Base-by-base conservation (phyloP, 2,113 vertebrate species). In the Eurystomus gularis region DNA sequence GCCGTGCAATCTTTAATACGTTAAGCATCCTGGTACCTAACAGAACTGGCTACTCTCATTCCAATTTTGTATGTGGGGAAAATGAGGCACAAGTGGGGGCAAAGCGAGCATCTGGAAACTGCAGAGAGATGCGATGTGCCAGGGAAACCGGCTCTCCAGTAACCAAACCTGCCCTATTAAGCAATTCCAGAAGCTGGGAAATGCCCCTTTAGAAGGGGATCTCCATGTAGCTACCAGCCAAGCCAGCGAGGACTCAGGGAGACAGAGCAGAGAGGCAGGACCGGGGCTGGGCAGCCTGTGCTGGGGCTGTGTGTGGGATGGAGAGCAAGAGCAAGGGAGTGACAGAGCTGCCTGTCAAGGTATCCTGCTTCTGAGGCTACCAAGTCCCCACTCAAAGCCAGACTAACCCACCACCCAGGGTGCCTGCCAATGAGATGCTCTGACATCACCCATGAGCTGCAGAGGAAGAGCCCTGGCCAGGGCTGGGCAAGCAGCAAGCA, bases 1-100 rank as follows among this genome's bases (percentile, higher is more conserved):
- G 24, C 49, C 10, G 1, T 61, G 31, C 0, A 0, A 51, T 61
- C 46, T 54, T 61, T 55, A 49, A 61, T 46, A 66, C 1, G 0
- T 48, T 55, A 77, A 71, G 28, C 31, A 44, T 44, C 28, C 62
- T 66, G 51, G n/a, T 39, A 40, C 39, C 35, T 31, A 42, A 28
- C 72, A 60, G 35, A 90, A 48, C 55, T 39, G 35, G 11, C 62
- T 80, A 13, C 35, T 65, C 40, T 79, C 60, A 49, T 52, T 70
- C 52, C 23, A 24, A 60, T 33, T 51, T 65, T 35, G 51, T 12
- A 28, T 31, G 44, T 5, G 16, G 19, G 61, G 49, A 28, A 49
- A 51, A 54, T 3, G 11, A 66, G 51, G 62, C 51, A 76, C 51
- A 21, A 48, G 44, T 6, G 1, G 26, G 26, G 12, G 37, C 23